Evolutionary conservation across 2,113 vertebrate genomes (phyloP).

Genomic region (Oenanthe melanoleuca): DNA sequence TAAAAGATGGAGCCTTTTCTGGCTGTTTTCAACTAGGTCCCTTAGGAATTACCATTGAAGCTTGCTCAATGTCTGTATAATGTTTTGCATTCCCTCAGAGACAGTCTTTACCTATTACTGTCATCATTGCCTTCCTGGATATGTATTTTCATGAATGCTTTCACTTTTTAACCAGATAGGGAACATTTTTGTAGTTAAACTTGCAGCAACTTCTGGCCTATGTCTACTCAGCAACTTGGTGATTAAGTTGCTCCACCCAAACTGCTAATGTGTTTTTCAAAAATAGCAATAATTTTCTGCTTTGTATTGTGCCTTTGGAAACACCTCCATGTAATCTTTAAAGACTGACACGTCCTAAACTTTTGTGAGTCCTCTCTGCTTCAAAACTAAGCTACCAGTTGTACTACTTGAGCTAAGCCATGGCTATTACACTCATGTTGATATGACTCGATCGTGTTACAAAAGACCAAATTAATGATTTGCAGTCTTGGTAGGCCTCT

Average conservation of each 20-base stretch:
- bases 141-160: background rate
- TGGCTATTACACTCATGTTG: rapidly evolving
- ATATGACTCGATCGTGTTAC: background rate
- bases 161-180: background rate
- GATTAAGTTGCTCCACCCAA: background rate
- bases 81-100: background rate
- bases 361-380: background rate
- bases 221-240: background rate
- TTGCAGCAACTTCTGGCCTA: background rate
- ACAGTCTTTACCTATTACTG: background rate
- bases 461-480: background rate
- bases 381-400: background rate
- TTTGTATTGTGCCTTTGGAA: background rate
- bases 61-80: background rate
- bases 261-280: background rate
- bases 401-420: background rate
- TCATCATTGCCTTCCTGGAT: background rate
- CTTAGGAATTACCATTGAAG: background rate
- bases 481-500: background rate
- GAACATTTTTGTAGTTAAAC: background rate
- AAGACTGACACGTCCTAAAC: background rate
- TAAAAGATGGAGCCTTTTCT: background rate
- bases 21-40: background rate
- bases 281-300: background rate
- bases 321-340: background rate